These are phyloP conservation scores for Petrocephalus sullivani DNA, from an alignment of 2,797 vertebrate genomes.

Conservation along the genomic window DNA sequence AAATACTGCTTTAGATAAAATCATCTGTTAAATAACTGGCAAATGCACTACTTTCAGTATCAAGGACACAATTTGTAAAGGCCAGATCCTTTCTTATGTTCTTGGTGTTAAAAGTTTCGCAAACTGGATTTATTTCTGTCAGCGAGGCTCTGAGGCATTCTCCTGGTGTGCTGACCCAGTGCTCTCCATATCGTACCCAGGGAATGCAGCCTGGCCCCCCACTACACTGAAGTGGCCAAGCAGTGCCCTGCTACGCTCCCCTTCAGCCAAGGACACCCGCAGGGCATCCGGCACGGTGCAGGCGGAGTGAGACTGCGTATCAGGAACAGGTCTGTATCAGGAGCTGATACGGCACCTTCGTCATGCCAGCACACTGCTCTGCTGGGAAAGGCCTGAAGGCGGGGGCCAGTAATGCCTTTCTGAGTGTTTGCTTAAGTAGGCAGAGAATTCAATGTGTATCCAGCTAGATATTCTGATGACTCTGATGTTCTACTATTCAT, in stretches of 20 bases:
- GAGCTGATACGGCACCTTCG: neutral
- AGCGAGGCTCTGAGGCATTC: neutral
- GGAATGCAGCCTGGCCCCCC: conserved; percentile 52
- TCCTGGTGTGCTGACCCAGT: neutral
- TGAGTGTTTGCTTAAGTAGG: conserved; percentile 1
- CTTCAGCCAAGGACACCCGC: conserved; percentile 35
- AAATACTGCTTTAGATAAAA: neutral
- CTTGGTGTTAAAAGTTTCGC: neutral
- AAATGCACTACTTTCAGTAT: neutral
- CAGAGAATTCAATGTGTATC: neutral
- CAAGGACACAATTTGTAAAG: neutral
- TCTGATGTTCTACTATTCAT: neutral
- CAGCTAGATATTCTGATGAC: neutral
- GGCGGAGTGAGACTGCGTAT: conserved; percentile 57
- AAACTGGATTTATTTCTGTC: neutral
- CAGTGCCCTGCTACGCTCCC: conserved; percentile 24
- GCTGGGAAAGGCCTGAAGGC: neutral
- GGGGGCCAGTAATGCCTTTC: neutral
- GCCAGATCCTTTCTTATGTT: neutral
- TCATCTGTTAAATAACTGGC: neutral
- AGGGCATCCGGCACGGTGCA: conserved; percentile 49
- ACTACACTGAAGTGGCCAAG: conserved; percentile 34
- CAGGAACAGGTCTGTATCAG: conserved; percentile 62
- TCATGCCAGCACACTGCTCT: neutral
- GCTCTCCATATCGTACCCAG: conserved; percentile 41